Evolutionary conservation across 2,113 vertebrate genomes (phyloP).

Genomic region (Tupaia chinensis): DNA sequence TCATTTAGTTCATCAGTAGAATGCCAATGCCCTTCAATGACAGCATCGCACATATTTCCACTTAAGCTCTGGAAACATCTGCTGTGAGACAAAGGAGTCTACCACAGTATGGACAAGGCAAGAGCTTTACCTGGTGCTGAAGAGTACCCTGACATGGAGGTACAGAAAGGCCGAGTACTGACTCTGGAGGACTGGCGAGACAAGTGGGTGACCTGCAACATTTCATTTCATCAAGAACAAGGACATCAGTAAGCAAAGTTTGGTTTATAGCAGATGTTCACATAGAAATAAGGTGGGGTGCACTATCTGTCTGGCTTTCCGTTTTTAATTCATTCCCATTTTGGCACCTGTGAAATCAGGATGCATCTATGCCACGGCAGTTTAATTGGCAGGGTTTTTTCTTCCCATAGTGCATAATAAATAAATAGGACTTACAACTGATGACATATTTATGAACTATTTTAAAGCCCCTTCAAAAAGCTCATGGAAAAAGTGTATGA

Average conservation of each 20-base stretch:
- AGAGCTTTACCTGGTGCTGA: neutral
- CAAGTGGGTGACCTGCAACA: conserved; percentile 88
- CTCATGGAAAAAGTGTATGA: no score
- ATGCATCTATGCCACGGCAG: neutral
- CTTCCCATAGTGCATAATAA: neutral
- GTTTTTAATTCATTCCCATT: neutral
- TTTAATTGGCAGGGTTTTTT: neutral
- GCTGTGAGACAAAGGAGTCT: neutral
- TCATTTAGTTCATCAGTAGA: neutral
- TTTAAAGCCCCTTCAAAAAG: neutral
- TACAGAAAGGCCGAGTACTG: conserved; percentile 85
- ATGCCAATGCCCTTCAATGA: neutral
- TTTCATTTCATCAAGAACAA: conserved; percentile 88
- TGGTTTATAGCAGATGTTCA: conserved; percentile 12
- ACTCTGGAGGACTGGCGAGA: conserved; percentile 89
- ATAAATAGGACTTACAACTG: neutral
- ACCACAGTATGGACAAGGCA: conserved; percentile 67
- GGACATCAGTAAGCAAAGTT: conserved; percentile 87
- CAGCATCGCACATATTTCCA: conserved; percentile 7
- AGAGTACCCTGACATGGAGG: neutral
- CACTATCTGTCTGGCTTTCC: neutral
- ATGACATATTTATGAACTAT: neutral
- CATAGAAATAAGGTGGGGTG: neutral
- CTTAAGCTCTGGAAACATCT: neutral
- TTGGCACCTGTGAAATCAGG: neutral